These are phyloP conservation scores for Eulimnadia texana DNA, from an alignment of 1,140 invertebrate genomes.

Conservation along the genomic window DNA sequence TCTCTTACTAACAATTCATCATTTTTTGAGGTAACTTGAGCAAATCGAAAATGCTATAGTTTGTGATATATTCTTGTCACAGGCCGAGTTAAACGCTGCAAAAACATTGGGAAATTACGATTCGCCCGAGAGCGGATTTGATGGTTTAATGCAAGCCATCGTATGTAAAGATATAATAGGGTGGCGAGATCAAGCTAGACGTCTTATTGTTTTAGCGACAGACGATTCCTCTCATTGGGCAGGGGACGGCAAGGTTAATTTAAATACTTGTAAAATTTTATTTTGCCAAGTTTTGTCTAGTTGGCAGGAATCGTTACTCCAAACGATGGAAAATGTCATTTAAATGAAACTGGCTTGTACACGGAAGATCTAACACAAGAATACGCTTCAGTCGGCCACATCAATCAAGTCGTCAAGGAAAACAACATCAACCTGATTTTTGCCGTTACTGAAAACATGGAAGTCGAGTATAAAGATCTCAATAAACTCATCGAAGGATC, in stretches of 20 bases:
- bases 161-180: constrained; percentile 43
- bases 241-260: constrained; percentile 38
- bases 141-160: constrained; percentile 38
- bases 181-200: constrained; percentile 39
- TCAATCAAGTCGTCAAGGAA: constrained; percentile 53
- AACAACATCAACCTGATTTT: constrained; percentile 95
- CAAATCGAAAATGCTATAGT: not conserved
- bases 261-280: not conserved
- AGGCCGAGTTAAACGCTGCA: constrained; percentile 25
- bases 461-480: constrained; percentile 66
- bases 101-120: constrained; percentile 53
- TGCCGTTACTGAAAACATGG: constrained; percentile 77
- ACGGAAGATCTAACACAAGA: constrained; percentile 57
- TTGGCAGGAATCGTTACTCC: constrained; percentile 53
- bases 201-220: constrained; percentile 46
- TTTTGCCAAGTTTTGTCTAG: constrained; percentile 25
- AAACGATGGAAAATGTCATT: constrained; percentile 53
- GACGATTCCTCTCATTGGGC: constrained; percentile 46
- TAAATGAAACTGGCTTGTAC: constrained; percentile 40
- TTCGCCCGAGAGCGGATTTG: constrained; percentile 48
- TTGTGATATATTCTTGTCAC: not conserved
- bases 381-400: constrained; percentile 92
- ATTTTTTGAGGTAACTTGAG: constrained; percentile 30
- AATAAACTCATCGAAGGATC: constrained; percentile 64
- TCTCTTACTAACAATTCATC: constrained; percentile 38